A percentile compares a stretch with the other conserved stretches of the same genome.
phyloP scores from a whole-genome alignment of 2,888 invertebrate species.

The Epistrophella euchroma region DNA sequence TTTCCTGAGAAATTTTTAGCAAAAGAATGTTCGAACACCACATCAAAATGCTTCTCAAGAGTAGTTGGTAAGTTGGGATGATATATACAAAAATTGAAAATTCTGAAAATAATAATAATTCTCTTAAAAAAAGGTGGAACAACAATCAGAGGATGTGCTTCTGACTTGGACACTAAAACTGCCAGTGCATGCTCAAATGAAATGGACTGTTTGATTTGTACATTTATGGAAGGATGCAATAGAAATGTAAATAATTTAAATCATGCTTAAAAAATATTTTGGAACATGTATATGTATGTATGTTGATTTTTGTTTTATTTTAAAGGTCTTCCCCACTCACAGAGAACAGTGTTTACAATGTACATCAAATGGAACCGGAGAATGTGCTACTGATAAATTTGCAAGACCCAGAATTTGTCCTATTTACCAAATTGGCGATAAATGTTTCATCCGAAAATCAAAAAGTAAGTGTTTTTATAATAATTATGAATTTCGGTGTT shows the following conservation, averaged over 20 bases:
- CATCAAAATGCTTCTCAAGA: conserved; percentile 79
- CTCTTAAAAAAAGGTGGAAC: conserved; percentile 78
- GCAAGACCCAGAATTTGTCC: conserved; percentile 78
- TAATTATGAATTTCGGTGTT: too few relatives aligned
- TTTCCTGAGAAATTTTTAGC: conserved; percentile 79
- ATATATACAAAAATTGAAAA: too few relatives aligned
- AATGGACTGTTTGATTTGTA: conserved; percentile 80
- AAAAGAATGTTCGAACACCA: conserved; percentile 78
- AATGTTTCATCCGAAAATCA: conserved; percentile 81
- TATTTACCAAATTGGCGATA: conserved; percentile 80
- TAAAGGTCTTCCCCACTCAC: conserved; percentile 79
- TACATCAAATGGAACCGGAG: conserved; percentile 78
- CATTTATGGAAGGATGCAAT: conserved; percentile 80
- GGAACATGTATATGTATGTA: neutral
- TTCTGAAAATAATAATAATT: neutral
- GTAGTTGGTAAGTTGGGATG: conserved; percentile 77
- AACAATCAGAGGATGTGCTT: conserved; percentile 81
- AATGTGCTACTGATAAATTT: conserved; percentile 79
- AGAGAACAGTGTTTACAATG: conserved; percentile 81
- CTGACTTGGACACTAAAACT: conserved; percentile 79
- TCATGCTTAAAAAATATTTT: neutral
- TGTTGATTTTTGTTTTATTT: neutral
- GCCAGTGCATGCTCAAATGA: conserved; percentile 79
- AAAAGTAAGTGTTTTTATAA: conserved; percentile 59
- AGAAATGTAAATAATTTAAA: conserved; percentile 66